A percentile compares a stretch with the other conserved stretches of the same genome.
Evolutionary conservation across 2,113 vertebrate species (phyloP).

Genomic region (Neofelis nebulosa): DNA sequence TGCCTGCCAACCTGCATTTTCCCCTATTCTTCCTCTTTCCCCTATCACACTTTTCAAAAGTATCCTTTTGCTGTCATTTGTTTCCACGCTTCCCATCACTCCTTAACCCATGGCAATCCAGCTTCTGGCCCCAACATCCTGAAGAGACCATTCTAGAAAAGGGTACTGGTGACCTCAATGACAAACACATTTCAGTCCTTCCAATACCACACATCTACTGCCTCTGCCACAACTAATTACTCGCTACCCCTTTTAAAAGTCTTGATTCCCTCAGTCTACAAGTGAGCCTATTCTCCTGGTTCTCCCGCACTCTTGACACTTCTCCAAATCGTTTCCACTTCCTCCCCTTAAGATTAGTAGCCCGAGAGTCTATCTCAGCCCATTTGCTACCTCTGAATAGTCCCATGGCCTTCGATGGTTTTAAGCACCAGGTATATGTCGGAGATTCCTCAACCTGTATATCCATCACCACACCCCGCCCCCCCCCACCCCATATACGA

Average conservation of each 20-base stretch:
- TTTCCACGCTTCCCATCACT: neutral
- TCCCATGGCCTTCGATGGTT: neutral
- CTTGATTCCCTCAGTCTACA: neutral
- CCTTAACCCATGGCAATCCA: neutral
- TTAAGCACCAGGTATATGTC: neutral
- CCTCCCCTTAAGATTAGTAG: neutral
- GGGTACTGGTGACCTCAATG: neutral
- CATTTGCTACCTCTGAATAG: neutral
- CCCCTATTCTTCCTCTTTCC: neutral
- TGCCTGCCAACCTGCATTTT: neutral
- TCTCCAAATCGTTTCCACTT: neutral
- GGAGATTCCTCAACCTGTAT: neutral
- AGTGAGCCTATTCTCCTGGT: neutral
- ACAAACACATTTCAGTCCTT: neutral
- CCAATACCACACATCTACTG: neutral
- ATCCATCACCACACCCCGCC: neutral
- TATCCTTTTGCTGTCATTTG: neutral
- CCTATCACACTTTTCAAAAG: neutral
- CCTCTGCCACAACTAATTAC: neutral
- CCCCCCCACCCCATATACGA: neutral
- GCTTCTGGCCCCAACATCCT: neutral
- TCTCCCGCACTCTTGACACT: neutral
- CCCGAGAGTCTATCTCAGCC: neutral
- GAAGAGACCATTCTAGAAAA: neutral
- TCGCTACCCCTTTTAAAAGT: neutral